These are phyloP conservation scores for Podabrus alpinus DNA, from an alignment of 2,888 invertebrate species.

Conservation along the genomic window DNA sequence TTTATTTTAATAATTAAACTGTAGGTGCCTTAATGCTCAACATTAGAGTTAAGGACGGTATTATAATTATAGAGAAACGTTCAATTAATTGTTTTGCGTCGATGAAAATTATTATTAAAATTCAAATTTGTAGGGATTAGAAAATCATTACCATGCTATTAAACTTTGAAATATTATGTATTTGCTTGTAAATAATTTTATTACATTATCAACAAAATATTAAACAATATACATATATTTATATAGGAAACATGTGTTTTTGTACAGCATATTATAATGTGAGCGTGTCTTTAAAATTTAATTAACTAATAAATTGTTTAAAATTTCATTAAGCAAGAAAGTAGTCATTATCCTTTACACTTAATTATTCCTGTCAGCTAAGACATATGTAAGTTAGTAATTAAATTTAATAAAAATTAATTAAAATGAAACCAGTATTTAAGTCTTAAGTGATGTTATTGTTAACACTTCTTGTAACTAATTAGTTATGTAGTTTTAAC, in stretches of 20 bases:
- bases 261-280: background rate
- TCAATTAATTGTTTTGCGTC: too few species aligned
- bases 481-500: background rate
- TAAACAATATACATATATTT: too few species aligned
- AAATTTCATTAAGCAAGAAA: constrained; percentile 3
- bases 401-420: constrained; percentile 6
- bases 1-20: too few species aligned
- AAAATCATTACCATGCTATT: background rate
- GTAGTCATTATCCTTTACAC: background rate
- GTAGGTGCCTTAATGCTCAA: too few species aligned
- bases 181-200: background rate
- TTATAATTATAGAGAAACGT: too few species aligned
- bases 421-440: background rate
- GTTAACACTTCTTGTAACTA: background rate
- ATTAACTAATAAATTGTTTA: constrained; percentile 4
- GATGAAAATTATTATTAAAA: too few species aligned
- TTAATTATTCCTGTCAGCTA: background rate
- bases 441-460: background rate
- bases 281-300: background rate
- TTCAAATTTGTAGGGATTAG: background rate
- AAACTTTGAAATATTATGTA: background rate
- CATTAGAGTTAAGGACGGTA: too few species aligned
- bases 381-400: background rate
- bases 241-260: background rate
- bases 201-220: background rate